Base-by-base conservation (phyloP, 2,888 invertebrate genomes). In the Thera britannica region DNA sequence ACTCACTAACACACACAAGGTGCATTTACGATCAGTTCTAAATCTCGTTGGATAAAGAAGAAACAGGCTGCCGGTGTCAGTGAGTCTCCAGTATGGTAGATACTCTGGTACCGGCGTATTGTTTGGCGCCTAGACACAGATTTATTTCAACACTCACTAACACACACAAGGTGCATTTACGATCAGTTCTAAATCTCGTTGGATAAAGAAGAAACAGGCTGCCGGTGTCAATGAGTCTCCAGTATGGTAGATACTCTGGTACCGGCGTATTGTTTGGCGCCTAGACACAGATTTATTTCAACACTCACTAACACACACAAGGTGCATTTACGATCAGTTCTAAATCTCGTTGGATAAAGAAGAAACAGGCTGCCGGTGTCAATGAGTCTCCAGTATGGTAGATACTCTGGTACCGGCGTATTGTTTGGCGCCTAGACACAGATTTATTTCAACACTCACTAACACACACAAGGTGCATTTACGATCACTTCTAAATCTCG, bases 241-340 rank as follows among this genome's bases (percentile, higher is more conserved):
- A 95, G 95, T 35, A 95, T 95, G 76, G 96, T 96, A 2, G 95
- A 95, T 72, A 96, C 94, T 74, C 95, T 94, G 3, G 95, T 95
- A 76, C 95, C 93, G 0, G 96, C 96, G 84, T 95, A 95, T 79
- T 96, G 1, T 0, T 23, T 23, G 0, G 1, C 23, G 1, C 23
- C 23, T 23, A 23, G 23, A 23, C 23, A 38, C 2, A 38, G 49
- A 23, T 6, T 4, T 51, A 51, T 12, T 51, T 23, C 23, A n/a
- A 23, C 12, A 51, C 51, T 51, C 51, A 51, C 51, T 51, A 51
- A 51, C 48, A 49, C 1, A 11, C n/a, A 12, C n/a, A 5, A 49
- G n/a, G 48, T 23, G 12, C 51, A 51, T 2, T 3, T 23, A 2
- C 23, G 23, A 23, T 2, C 2, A 23, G 23, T 23, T 23, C 51